Evolutionary conservation across 1,140 invertebrate species (phyloP).

Genomic region (Alviniconcha marisindica): DNA sequence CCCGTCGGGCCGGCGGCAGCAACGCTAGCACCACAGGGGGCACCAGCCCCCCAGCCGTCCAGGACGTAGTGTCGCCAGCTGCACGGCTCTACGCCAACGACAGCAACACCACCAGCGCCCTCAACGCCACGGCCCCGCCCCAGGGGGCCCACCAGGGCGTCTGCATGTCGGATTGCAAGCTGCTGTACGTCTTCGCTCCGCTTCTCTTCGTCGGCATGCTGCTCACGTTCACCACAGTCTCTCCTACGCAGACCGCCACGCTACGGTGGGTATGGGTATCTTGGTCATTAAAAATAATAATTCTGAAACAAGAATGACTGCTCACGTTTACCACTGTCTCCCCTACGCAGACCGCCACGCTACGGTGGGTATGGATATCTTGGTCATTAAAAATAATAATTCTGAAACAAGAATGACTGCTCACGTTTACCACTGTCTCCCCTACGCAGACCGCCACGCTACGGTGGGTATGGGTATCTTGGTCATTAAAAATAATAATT

Average conservation of each 20-base stretch:
- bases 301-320: too few relatives aligned
- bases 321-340: too few relatives aligned
- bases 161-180: constrained; percentile 81
- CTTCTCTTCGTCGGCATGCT: constrained; percentile 86
- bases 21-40: neutral
- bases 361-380: too few relatives aligned
- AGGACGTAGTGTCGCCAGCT: neutral
- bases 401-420: too few relatives aligned
- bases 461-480: too few relatives aligned
- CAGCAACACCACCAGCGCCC: constrained; percentile 54
- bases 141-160: neutral
- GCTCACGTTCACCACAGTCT: constrained; percentile 86
- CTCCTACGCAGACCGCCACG: constrained; percentile 86
- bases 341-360: too few relatives aligned
- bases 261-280: too few relatives aligned
- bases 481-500: too few relatives aligned
- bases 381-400: too few relatives aligned
- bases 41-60: neutral
- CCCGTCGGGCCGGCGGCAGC: neutral
- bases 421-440: too few relatives aligned
- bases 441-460: too few relatives aligned
- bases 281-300: too few relatives aligned
- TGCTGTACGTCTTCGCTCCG: constrained; percentile 82
- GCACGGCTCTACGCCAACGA: constrained; percentile 61
- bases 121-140: neutral